These are phyloP conservation scores for Chromobotia macracanthus DNA, from an alignment of 2,797 vertebrate genomes.

Conservation along the genomic window DNA sequence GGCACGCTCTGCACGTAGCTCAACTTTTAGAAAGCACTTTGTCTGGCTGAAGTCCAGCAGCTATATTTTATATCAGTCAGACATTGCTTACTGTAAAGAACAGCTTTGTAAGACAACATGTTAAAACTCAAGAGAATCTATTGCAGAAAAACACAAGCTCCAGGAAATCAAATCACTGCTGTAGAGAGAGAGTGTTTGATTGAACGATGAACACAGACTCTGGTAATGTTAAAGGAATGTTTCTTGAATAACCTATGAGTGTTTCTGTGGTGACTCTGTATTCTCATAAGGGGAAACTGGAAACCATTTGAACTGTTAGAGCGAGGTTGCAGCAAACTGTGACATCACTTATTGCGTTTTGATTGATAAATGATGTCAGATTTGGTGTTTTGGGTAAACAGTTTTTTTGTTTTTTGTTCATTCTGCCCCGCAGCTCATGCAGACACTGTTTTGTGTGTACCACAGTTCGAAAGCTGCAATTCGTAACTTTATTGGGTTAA, in stretches of 20 bases:
- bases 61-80: no score
- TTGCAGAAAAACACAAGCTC: not conserved
- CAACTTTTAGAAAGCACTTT: slow-evolving; percentile 58
- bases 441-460: no score
- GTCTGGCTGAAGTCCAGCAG: slow-evolving; percentile 56
- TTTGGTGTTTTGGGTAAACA: no score
- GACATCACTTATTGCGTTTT: no score
- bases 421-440: no score
- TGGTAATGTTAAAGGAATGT: not conserved
- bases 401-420: no score
- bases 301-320: no score
- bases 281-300: no score
- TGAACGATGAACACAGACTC: not conserved
- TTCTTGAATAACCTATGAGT: not conserved
- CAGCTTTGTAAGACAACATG: not conserved
- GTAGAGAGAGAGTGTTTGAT: not conserved
- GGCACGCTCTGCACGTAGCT: slow-evolving; percentile 65
- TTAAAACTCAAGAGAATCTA: not conserved
- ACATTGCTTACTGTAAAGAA: not conserved
- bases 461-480: no score
- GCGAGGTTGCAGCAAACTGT: no score
- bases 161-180: not conserved
- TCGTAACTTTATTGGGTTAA: no score
- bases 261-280: not conserved
- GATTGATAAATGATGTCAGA: no score